Evolutionary conservation across 2,888 invertebrate genomes (phyloP).

Genomic region (Nasonia oneida): DNA sequence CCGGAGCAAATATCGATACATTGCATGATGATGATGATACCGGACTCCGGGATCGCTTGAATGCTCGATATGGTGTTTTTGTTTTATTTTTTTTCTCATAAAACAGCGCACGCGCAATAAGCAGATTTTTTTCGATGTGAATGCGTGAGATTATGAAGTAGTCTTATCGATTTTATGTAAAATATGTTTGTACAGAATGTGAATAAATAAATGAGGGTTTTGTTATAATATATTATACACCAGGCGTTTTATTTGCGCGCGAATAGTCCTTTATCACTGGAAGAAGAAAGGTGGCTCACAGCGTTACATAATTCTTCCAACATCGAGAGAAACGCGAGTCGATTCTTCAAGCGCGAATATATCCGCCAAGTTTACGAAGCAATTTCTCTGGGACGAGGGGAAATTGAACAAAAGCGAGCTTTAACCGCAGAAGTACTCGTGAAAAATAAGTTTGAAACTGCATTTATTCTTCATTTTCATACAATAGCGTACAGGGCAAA

Average conservation of each 20-base stretch:
- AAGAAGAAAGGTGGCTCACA: too few species aligned
- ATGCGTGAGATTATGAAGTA: constrained; percentile 65
- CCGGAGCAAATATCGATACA: neutral
- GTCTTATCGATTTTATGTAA: constrained; percentile 74
- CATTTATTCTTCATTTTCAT: constrained; percentile 31
- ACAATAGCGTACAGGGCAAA: constrained; percentile 25
- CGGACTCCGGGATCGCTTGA: constrained; percentile 20
- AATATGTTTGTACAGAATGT: constrained; percentile 79
- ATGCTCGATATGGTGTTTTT: constrained; percentile 42
- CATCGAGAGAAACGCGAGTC: too few species aligned
- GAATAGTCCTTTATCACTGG: neutral
- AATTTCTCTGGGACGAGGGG: too few species aligned
- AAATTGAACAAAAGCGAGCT: neutral
- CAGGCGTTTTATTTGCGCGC: constrained; percentile 32
- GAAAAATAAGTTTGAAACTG: constrained; percentile 8
- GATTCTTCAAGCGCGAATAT: neutral
- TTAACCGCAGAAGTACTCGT: neutral
- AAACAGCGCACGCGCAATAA: constrained; percentile 42
- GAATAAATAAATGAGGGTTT: constrained; percentile 78
- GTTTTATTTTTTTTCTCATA: neutral
- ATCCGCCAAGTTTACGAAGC: neutral
- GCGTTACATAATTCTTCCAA: too few species aligned
- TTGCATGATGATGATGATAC: neutral
- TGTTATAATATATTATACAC: constrained; percentile 68
- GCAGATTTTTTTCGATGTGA: constrained; percentile 56